These are phyloP conservation scores for Psilopsiagon aymara DNA, from an alignment of 2,113 vertebrate genomes.

Conservation along the genomic window DNA sequence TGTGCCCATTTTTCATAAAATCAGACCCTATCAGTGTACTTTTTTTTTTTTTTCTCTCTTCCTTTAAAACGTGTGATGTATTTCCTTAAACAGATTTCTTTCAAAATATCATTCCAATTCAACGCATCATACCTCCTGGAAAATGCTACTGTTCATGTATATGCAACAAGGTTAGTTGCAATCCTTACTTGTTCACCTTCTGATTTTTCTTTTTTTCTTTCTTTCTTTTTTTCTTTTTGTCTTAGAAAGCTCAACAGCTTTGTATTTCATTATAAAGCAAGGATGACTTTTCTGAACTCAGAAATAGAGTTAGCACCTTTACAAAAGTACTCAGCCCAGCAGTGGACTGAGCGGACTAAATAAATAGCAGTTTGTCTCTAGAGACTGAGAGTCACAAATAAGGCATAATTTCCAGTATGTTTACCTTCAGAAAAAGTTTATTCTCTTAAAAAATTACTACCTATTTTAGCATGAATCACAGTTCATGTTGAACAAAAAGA, in stretches of 20 bases:
- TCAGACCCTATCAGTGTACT: neutral
- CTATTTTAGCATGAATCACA: neutral
- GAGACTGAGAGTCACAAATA: neutral
- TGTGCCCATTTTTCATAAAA: neutral
- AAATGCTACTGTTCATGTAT: constrained; percentile 83
- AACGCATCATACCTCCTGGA: constrained; percentile 81
- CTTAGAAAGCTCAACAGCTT: neutral
- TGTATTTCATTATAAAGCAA: neutral
- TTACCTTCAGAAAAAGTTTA: neutral
- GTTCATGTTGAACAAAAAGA: neutral
- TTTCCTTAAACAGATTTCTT: constrained; percentile 80
- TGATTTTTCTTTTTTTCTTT: neutral
- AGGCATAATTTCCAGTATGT: neutral
- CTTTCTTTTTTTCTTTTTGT: neutral
- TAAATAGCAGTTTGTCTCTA: neutral
- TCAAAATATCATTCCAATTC: constrained; percentile 88
- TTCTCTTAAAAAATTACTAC: neutral
- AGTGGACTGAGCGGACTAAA: neutral
- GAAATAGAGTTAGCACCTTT: neutral
- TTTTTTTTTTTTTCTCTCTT: neutral
- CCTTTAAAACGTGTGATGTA: neutral
- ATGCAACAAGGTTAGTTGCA: constrained; percentile 83
- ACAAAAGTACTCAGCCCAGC: neutral
- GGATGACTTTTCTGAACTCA: neutral
- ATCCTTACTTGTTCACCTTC: neutral